These are phyloP conservation scores for Cheilinus undulatus DNA, from an alignment of 2,113 vertebrate genomes.

Conservation along the genomic window DNA sequence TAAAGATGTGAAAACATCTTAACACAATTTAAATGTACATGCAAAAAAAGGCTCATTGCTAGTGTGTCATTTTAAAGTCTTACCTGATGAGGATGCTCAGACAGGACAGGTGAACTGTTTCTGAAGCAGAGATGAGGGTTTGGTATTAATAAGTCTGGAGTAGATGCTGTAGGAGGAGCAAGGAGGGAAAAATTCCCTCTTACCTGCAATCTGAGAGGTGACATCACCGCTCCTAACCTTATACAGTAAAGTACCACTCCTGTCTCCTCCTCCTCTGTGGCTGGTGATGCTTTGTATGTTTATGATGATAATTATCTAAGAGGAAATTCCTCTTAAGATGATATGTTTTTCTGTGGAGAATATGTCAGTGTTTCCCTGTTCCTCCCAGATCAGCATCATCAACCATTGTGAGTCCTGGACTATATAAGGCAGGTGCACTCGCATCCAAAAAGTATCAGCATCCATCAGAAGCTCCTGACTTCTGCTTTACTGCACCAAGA, in stretches of 20 bases:
- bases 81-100: constrained; percentile 69
- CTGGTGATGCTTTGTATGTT: background rate
- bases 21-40: background rate
- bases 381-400: background rate
- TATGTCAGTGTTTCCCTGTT: constrained; percentile 36
- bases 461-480: constrained; percentile 30
- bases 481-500: constrained; percentile 6
- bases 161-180: constrained; percentile 68
- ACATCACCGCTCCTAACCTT: constrained; percentile 33
- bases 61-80: constrained; percentile 18
- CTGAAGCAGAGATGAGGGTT: constrained; percentile 38
- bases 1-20: background rate
- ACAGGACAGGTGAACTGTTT: constrained; percentile 33
- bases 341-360: background rate
- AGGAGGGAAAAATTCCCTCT: constrained; percentile 21
- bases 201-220: constrained; percentile 24
- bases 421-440: constrained; percentile 70
- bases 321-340: constrained; percentile 54
- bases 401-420: background rate
- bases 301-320: background rate
- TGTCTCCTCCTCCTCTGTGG: constrained; percentile 1
- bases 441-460: constrained; percentile 50
- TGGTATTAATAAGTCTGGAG: constrained; percentile 53
- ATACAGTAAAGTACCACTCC: background rate
- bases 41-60: background rate